phyloP scores from a whole-genome alignment of 2,797 vertebrate species.

The Luscinia luscinia region DNA sequence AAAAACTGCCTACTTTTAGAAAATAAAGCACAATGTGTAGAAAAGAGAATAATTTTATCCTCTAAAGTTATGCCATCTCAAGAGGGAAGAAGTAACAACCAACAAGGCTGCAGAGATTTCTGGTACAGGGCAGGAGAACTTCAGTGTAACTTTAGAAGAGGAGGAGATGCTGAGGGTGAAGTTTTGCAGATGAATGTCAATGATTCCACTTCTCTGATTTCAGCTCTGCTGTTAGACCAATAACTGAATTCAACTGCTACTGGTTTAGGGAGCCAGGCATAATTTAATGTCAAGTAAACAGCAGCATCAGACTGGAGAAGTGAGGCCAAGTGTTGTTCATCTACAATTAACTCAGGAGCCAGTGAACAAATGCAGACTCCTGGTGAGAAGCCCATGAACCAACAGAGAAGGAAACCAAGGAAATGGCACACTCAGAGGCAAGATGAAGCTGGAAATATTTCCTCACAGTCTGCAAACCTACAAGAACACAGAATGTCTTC shows the following conservation, averaged over 20 bases:
- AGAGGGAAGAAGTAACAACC: background rate
- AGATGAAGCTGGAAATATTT: background rate
- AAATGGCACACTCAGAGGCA: background rate
- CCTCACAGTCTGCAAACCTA: background rate
- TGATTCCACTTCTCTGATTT: background rate
- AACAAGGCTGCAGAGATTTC: background rate
- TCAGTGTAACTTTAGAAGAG: background rate
- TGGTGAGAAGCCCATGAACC: background rate
- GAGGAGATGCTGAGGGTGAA: background rate
- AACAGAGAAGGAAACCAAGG: background rate
- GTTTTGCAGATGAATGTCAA: background rate
- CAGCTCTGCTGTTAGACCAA: background rate
- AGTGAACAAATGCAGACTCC: background rate
- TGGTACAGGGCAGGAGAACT: background rate
- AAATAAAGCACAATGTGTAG: background rate
- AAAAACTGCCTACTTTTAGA: background rate
- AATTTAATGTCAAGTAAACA: slow-evolving; percentile 16
- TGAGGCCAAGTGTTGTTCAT: background rate
- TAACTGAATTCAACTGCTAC: background rate
- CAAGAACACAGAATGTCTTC: background rate
- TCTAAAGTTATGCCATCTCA: background rate
- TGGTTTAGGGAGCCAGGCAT: background rate
- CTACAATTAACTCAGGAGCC: background rate
- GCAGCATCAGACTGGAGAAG: background rate
- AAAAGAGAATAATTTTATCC: background rate